Evolutionary conservation across 1,140 invertebrate species (phyloP), one percentile per base, ranked within the genome.

Genomic region (Acarapis woodi): DNA sequence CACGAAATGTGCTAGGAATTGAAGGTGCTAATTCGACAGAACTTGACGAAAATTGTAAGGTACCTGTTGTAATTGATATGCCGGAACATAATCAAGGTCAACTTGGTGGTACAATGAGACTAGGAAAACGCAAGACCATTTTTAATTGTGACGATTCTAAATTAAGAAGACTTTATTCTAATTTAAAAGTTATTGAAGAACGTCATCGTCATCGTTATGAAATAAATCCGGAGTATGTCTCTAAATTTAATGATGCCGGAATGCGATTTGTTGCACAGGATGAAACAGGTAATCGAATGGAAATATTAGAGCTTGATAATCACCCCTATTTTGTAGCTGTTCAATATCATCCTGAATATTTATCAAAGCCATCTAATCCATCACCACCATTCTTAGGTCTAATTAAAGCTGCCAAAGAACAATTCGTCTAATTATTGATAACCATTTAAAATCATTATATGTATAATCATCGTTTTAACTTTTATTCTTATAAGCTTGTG

Each of bases 41-140:
- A 62, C 70, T 83, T 20, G 62, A 76, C 47, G 62, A 67, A 0
- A 53, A 71, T 3, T 70, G 75, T 15, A 55, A 57, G 18, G 51
- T 76, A 51, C 72, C 76, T 18, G 58, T 94, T 21, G 74, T 99
- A 1, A 85, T 97, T 40, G 87, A 97, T 45, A 99, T 99, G 93
- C 85, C 87, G 0, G 93, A 99, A 61, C 82, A 96, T 54, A 79
- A 85, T 56, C 65, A 67, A 4, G 82, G 78, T 1, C 22, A 44
- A n/a, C 71, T 93, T 63, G 93, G 93, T 4, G 93, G 87, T 18
- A 97, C 93, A 0, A 99, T 99, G 93, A 63, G 93, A 40, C 59
- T 99, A 8, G 93, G 93, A 9, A 79, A 75, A 51, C 66, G 85
- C 45, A 68, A 64, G 30, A 97, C 90, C 2, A 56, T 72, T 25